phyloP scores from a whole-genome alignment of 2,797 vertebrate species.

The Garrulus glandarius region DNA sequence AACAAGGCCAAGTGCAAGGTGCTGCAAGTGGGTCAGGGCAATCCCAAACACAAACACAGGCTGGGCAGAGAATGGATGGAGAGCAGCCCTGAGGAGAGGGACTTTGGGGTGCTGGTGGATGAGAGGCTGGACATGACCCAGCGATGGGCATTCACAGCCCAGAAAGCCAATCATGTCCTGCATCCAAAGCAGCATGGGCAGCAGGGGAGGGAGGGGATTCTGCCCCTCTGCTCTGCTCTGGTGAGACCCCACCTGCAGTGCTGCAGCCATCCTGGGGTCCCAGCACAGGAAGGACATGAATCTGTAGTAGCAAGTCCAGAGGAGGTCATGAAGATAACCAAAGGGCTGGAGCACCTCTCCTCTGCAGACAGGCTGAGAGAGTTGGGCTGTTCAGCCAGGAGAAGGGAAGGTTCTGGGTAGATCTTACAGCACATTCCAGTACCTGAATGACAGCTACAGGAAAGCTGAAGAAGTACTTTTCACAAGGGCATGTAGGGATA shows the following conservation, averaged over 20 bases:
- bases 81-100: not conserved
- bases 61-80: not conserved
- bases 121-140: not conserved
- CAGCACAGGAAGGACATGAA: not conserved
- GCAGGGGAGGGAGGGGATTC: not conserved
- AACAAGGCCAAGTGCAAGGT: no score
- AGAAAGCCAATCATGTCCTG: rapidly evolving
- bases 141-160: no score
- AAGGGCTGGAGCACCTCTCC: not conserved
- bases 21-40: not conserved
- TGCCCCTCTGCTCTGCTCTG: not conserved
- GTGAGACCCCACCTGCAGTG: not conserved
- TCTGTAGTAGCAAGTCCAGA: not conserved
- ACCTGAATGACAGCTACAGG: not conserved
- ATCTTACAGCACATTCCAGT: not conserved
- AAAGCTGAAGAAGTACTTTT: not conserved
- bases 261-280: not conserved
- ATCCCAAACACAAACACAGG: not conserved
- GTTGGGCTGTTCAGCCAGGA: not conserved
- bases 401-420: not conserved
- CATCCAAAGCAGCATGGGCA: rapidly evolving
- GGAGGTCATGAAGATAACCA: not conserved
- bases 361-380: not conserved
- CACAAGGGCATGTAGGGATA: not conserved
- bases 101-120: not conserved